These are phyloP conservation scores for Orchesella cincta DNA, from an alignment of 1,140 invertebrate genomes.

Conservation along the genomic window DNA sequence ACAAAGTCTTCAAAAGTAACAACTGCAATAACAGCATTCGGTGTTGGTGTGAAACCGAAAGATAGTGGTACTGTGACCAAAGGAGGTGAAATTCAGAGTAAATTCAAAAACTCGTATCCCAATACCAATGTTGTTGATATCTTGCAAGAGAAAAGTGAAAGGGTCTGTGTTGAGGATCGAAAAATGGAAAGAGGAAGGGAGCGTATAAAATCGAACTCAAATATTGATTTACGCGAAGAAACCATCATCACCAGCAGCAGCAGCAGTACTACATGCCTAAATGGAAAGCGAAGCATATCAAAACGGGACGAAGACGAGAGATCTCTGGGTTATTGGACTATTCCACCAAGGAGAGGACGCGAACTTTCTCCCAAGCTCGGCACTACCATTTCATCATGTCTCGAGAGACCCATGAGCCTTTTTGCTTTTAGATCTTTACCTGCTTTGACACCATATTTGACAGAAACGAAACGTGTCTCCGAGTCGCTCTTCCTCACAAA, in stretches of 20 bases:
- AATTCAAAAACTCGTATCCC: too few relatives aligned
- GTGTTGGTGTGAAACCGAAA: neutral
- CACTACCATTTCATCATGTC: neutral
- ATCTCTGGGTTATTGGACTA: neutral
- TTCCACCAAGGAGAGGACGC: neutral
- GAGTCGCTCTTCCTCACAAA: conserved; percentile 44
- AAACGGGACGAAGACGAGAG: too few relatives aligned
- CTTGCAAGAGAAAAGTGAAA: neutral
- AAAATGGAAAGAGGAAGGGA: conserved; percentile 25
- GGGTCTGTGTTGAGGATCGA: neutral
- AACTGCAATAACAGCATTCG: neutral
- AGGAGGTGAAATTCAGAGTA: neutral
- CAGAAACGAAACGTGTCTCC: conserved; percentile 47
- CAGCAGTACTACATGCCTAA: too few relatives aligned
- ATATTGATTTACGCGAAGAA: conserved; percentile 5
- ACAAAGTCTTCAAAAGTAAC: neutral
- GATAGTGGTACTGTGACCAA: neutral
- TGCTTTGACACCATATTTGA: conserved; percentile 48
- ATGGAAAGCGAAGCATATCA: too few relatives aligned
- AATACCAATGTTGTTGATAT: neutral
- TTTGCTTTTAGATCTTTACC: conserved; percentile 44
- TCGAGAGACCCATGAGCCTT: conserved; percentile 7
- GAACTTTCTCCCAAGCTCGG: neutral
- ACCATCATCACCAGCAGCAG: too few relatives aligned
- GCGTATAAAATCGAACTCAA: neutral